Conservation (phyloP, 2,113 vertebrate genomes). For the Scopus umbretta region DNA sequence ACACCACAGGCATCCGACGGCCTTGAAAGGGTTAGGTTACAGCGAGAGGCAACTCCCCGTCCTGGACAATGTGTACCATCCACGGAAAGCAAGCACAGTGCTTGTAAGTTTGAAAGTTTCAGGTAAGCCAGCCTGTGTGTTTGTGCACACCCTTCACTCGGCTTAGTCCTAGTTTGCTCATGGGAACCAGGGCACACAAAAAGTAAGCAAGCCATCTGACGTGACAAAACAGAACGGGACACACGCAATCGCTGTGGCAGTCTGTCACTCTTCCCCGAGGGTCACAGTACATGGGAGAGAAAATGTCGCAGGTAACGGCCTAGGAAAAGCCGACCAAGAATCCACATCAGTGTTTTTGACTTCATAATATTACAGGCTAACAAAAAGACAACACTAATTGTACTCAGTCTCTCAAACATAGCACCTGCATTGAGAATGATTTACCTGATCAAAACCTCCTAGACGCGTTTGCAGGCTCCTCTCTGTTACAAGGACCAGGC, state of each 20-base stretch:
- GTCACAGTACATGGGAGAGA: fast-evolving
- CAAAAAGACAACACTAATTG: neutral
- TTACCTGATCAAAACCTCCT: neutral
- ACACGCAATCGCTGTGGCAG: neutral
- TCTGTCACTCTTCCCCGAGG: neutral
- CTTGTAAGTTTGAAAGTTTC: fast-evolving
- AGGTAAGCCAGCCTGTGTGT: neutral
- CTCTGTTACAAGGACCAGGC: neutral
- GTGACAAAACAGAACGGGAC: neutral
- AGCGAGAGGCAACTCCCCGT: fast-evolving
- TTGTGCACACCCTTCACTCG: neutral
- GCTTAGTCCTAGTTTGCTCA: neutral
- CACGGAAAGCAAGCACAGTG: neutral
- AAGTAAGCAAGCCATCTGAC: neutral
- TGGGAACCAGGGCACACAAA: neutral
- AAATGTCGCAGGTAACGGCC: neutral
- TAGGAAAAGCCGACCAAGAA: fast-evolving
- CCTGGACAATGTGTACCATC: neutral
- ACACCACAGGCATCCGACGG: too few relatives aligned
- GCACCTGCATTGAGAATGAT: neutral
- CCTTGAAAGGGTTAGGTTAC: neutral
- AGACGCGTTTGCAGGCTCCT: neutral
- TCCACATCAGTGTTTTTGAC: fast-evolving
- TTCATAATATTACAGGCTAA: neutral
- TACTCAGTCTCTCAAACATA: neutral